A percentile compares a stretch with the other conserved stretches of the same genome.
Conservation (phyloP, 2,113 vertebrate genomes). For the Petrocephalus microphthalmus region DNA sequence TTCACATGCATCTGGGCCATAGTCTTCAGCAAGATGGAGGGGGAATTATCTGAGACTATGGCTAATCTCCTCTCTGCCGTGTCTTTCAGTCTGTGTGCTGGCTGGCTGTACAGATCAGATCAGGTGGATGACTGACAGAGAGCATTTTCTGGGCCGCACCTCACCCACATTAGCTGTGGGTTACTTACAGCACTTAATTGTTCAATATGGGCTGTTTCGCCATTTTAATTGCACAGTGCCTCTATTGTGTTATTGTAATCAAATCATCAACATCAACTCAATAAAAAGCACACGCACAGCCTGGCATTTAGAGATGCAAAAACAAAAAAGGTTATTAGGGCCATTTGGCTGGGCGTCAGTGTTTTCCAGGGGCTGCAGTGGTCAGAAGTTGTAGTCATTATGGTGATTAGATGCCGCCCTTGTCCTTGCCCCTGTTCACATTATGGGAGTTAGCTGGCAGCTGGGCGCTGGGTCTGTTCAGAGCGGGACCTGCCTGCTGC, state of each 20-base stretch:
- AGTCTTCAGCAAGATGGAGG: background rate
- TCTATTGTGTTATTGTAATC: background rate
- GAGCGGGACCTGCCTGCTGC: background rate
- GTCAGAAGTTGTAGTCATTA: background rate
- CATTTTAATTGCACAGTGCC: background rate
- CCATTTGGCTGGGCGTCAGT: background rate
- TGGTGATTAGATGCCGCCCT: background rate
- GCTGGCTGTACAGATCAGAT: background rate
- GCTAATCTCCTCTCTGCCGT: slow-evolving; percentile 3
- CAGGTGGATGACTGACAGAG: background rate
- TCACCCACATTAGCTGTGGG: background rate
- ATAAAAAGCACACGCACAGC: background rate
- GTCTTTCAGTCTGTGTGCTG: background rate
- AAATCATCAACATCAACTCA: slow-evolving; percentile 2
- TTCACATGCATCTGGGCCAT: background rate
- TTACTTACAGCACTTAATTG: background rate
- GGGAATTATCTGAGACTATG: background rate
- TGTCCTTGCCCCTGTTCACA: background rate
- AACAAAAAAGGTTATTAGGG: background rate
- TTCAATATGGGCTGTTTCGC: background rate
- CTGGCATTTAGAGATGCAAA: background rate
- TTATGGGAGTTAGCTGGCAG: background rate
- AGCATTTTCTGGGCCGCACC: background rate
- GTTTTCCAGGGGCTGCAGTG: too few species aligned
- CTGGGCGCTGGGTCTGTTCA: background rate